These are phyloP conservation scores for Drosophila subobscura DNA, from an alignment of 1,140 invertebrate genomes.

Conservation along the genomic window DNA sequence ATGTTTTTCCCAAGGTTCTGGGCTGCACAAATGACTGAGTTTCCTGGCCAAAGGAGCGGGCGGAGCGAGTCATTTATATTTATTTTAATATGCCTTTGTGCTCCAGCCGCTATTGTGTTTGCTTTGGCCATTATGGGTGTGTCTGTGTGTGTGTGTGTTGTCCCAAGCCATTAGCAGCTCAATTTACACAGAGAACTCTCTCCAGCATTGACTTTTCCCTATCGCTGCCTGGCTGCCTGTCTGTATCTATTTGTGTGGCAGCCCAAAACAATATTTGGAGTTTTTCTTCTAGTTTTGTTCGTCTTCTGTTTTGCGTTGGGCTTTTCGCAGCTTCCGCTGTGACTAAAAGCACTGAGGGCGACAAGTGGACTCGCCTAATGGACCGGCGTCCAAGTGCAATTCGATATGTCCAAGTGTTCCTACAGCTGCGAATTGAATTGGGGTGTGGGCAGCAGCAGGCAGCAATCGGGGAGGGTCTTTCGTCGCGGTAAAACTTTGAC, in stretches of 20 bases:
- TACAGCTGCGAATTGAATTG: constrained; percentile 11
- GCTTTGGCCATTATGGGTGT: constrained; percentile 14
- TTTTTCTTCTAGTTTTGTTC: constrained; percentile 40
- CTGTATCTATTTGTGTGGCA: constrained; percentile 22
- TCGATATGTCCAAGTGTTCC: constrained; percentile 43
- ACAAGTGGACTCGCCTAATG: constrained; percentile 71
- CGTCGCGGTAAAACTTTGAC: constrained; percentile 43
- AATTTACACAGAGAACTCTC: constrained; percentile 65
- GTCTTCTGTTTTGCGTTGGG: constrained; percentile 12
- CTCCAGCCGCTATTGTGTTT: constrained; percentile 48
- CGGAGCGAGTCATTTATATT: constrained; percentile 18
- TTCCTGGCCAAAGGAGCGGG: too few species aligned
- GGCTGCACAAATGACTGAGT: too few species aligned
- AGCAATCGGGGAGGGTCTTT: background rate
- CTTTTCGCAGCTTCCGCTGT: constrained; percentile 6
- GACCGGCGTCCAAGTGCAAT: constrained; percentile 69
- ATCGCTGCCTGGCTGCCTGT: constrained; percentile 43
- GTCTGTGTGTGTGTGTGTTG: constrained; percentile 39
- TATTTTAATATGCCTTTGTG: constrained; percentile 54
- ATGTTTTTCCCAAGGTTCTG: constrained; percentile 11
- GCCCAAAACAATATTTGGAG: constrained; percentile 71
- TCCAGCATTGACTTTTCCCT: constrained; percentile 32
- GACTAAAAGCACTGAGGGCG: constrained; percentile 62
- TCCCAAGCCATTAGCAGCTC: constrained; percentile 70
- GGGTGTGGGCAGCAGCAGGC: background rate